Conservation (phyloP, 1,140 invertebrate genomes). For the Bacillus rossius region DNA sequence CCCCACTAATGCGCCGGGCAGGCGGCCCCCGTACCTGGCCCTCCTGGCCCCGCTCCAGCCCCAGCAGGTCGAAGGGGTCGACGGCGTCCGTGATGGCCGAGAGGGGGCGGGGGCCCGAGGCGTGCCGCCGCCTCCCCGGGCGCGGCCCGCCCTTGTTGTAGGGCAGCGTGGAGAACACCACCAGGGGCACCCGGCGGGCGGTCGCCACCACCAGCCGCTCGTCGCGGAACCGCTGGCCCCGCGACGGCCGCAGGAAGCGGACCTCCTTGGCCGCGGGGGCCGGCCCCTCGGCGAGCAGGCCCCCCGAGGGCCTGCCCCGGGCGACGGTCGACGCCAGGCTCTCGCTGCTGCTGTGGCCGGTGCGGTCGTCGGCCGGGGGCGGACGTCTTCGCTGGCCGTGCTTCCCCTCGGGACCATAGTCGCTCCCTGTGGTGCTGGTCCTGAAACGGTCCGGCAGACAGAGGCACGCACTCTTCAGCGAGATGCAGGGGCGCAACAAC, state of each 20-base stretch:
- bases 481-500: too few species aligned
- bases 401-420: constrained; percentile 49
- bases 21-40: constrained; percentile 69
- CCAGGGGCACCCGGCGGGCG: constrained; percentile 63
- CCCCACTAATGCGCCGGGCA: too few species aligned
- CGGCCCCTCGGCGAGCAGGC: constrained; percentile 41
- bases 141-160: constrained; percentile 62
- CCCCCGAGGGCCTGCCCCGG: constrained; percentile 9
- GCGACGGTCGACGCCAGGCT: constrained; percentile 51
- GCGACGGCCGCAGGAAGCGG: constrained; percentile 49
- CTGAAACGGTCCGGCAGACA: constrained; percentile 41
- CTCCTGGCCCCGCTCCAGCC: constrained; percentile 74
- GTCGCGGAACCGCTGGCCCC: constrained; percentile 61
- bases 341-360: constrained; percentile 63
- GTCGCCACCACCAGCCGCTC: constrained; percentile 72
- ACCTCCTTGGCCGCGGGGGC: constrained; percentile 48
- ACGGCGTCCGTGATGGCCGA: constrained; percentile 77
- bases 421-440: constrained; percentile 52
- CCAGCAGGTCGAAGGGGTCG: constrained; percentile 79
- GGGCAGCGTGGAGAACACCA: constrained; percentile 77
- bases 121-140: constrained; percentile 66
- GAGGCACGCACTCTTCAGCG: too few species aligned
- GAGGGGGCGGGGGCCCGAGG: constrained; percentile 72
- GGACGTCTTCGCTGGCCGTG: constrained; percentile 46
- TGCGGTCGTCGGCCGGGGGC: constrained; percentile 50